Evolutionary conservation across 2,888 invertebrate species (phyloP), one percentile per base, ranked within the genome.

Genomic region (Chrysina gloriosa): DNA sequence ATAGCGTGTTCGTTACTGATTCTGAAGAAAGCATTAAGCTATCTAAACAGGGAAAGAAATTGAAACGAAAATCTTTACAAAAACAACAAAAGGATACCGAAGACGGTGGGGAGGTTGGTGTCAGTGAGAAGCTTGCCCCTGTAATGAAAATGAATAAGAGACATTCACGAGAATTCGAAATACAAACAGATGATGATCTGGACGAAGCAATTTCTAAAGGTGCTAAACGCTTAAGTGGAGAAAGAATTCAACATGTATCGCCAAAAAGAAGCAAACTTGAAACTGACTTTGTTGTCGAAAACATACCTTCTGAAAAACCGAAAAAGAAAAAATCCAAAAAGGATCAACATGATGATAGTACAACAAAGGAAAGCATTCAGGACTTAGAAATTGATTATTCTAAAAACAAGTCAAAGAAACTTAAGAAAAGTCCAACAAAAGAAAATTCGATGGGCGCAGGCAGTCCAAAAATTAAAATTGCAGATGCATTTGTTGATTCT

Each of bases 111-210:
- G 31, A 31, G 4, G 36, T 29, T 16, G 27, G 29, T 11, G 6
- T 36, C 16, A 39, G 14, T 45, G 45, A 48, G 9, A 58, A 21
- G 19, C 4, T 48, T 16, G 29, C 31, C 14, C 47, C 34, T 31
- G n/a, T 7, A 42, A 19, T 19, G 19, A 64, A 42, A 64, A 54
- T 23, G 19, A 54, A 16, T 36, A 50, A 65, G 14, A 63, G 29
- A 34, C 45, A 21, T 27, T 42, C 63, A 6, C 19, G 16, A 14
- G 19, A 48, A 48, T 48, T 48, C 3, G n/a, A 19, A 21, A 25
- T n/a, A 31, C 11, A 50, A 52, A 23, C n/a, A 36, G 31, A 5
- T 9, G 14, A 7, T n/a, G 7, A 52, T 19, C 9, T 31, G 16
- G 2, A 14, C n/a, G 5, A 14, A 16, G 11, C 21, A 2, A 9